Conservation (phyloP, 2,113 vertebrate species). For the Cyphomyrus plagiostoma region DNA sequence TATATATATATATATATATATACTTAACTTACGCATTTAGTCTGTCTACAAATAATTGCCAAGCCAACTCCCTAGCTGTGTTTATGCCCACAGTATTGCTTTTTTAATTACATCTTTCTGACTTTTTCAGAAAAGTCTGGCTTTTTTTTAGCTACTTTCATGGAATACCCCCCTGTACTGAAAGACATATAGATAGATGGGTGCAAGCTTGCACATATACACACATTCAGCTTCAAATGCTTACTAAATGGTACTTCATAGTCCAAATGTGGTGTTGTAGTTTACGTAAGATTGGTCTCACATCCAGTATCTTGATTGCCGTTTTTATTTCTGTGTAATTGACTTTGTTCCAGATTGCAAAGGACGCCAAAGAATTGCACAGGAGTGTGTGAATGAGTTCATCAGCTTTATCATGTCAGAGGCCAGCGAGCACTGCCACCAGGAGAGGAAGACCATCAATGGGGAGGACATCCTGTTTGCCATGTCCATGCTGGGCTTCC, state of each 20-base stretch:
- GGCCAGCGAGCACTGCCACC: slow-evolving; percentile 93
- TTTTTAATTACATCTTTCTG: too few species aligned
- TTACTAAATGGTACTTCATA: too few species aligned
- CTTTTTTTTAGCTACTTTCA: too few species aligned
- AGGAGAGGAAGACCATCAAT: slow-evolving; percentile 97
- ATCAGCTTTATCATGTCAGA: slow-evolving; percentile 99
- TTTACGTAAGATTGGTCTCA: not conserved
- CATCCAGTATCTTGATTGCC: not conserved
- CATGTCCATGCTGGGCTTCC: slow-evolving; percentile 96
- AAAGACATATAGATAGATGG: slow-evolving; percentile 40
- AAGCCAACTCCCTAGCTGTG: too few species aligned
- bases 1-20: too few species aligned
- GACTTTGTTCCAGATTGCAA: slow-evolving; percentile 74
- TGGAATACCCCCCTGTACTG: too few species aligned
- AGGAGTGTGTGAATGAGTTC: slow-evolving; percentile 97
- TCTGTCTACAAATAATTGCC: too few species aligned
- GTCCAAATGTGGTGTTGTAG: not conserved
- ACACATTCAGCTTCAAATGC: too few species aligned
- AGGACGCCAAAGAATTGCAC: slow-evolving; percentile 95
- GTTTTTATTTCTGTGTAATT: not conserved
- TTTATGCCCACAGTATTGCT: too few species aligned
- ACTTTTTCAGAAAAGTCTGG: too few species aligned
- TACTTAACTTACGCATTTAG: too few species aligned
- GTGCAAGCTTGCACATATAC: too few species aligned
- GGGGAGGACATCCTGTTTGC: slow-evolving; percentile 97